phyloP scores from a whole-genome alignment of 2,113 vertebrate species.

The Triplophysa tibetana region DNA sequence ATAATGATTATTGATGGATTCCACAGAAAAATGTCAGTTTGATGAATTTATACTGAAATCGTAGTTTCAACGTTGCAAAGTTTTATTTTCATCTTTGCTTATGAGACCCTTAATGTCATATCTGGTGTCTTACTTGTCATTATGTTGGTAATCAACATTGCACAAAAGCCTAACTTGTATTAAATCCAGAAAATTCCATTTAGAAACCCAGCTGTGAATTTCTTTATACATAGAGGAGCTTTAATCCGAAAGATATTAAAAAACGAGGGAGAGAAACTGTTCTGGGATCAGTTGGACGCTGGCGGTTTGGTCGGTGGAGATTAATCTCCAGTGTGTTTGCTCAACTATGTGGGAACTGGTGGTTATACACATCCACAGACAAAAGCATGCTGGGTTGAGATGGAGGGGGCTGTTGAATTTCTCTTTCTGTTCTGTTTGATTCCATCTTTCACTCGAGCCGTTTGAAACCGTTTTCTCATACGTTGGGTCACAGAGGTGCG shows the following conservation, averaged over 20 bases:
- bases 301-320: conserved; percentile 18
- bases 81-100: too few relatives aligned
- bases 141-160: too few relatives aligned
- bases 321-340: conserved; percentile 7
- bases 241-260: conserved; percentile 62
- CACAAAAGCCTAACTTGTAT: too few relatives aligned
- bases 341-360: conserved; percentile 29
- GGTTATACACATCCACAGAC: conserved; percentile 7
- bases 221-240: conserved; percentile 66
- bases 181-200: too few relatives aligned
- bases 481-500: conserved; percentile 14
- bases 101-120: too few relatives aligned
- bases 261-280: not conserved
- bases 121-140: too few relatives aligned
- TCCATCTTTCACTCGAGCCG: conserved; percentile 28
- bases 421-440: conserved; percentile 19
- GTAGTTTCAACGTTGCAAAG: too few relatives aligned
- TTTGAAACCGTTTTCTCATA: conserved; percentile 11
- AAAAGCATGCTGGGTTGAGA: conserved; percentile 24
- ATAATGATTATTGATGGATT: too few relatives aligned
- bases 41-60: too few relatives aligned
- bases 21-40: too few relatives aligned
- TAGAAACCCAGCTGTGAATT: not conserved
- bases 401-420: not conserved
- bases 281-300: conserved; percentile 16